Conservation (phyloP, 2,113 vertebrate genomes). For the Oceanodroma tethys region DNA sequence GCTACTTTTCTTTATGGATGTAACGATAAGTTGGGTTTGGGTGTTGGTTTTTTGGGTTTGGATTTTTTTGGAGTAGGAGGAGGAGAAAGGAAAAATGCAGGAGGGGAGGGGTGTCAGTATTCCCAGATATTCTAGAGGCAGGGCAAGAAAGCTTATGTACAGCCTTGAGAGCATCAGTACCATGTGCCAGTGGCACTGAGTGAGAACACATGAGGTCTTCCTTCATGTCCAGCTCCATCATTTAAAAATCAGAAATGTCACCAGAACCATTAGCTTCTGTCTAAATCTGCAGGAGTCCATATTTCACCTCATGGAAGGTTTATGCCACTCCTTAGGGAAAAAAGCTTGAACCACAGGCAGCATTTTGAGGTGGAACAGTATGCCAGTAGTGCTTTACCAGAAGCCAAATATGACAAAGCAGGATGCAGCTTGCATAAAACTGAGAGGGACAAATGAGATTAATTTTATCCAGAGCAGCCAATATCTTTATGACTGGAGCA, state of each 20-base stretch:
- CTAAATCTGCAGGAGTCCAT: background rate
- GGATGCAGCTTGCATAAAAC: background rate
- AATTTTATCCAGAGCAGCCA: background rate
- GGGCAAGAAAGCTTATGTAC: background rate
- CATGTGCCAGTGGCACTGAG: background rate
- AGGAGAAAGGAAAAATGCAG: background rate
- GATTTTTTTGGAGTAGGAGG: background rate
- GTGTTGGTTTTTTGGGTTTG: background rate
- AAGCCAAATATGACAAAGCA: background rate
- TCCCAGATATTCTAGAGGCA: background rate
- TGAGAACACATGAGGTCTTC: background rate
- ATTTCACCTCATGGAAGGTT: background rate
- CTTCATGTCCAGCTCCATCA: background rate
- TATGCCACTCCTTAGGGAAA: background rate
- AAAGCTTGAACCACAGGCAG: background rate
- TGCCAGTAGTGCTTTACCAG: background rate
- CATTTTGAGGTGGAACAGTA: background rate
- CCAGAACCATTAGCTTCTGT: background rate
- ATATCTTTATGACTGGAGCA: background rate
- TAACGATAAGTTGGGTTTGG: background rate
- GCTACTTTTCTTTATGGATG: background rate
- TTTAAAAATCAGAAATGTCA: background rate
- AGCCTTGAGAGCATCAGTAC: background rate
- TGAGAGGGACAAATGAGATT: background rate
- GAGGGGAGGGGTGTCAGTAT: background rate